Evolutionary conservation across 2,888 invertebrate species (phyloP), one percentile per base, ranked within the genome.

Genomic region (Himalopsyche kuldschensis): DNA sequence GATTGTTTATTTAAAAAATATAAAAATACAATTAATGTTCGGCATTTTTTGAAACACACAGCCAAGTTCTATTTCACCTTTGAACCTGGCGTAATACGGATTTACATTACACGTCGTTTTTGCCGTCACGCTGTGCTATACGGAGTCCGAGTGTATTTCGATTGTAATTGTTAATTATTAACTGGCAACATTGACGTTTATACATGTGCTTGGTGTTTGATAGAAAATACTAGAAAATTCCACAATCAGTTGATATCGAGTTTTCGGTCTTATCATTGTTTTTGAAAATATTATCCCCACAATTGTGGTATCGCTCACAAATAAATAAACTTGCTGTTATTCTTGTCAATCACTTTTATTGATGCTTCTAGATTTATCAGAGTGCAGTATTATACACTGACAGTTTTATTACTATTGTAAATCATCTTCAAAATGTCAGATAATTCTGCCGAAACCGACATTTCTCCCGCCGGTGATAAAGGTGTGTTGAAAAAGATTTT

Each of bases 401-500:
- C 69, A 69, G 69, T 69, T 69, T 69, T 27, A 69, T 69, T 69
- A 8, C 4, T 69, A 69, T 27, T 69, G n/a, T 76, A 6, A 79
- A 79, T n/a, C 30, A 79, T 79, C 31, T 55, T 10, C 17, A 31
- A 79, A 24, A 55, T 55, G 31, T 35, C 46, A 55, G 79, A 55
- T 31, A 69, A 69, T 69, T 15, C 69, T 4, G 27, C 69, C 4
- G 69, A 69, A 69, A 69, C 69, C 69, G 84, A 84, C 63, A 84
- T 84, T 46, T 81, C 84, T 75, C 84, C 84, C 30, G 78, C 81
- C 30, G 47, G 77, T 8, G 85, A 85, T 48, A 80, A 75, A 20
- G 85, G 85, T 76, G 83, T 85, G 1, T 63, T 83, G n/a, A 85
- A 85, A n/a, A 81, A 63, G 75, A 85, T 85, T 35, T 79, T 83